phyloP scores from a whole-genome alignment of 2,113 vertebrate species.

The Holacanthus passer region DNA sequence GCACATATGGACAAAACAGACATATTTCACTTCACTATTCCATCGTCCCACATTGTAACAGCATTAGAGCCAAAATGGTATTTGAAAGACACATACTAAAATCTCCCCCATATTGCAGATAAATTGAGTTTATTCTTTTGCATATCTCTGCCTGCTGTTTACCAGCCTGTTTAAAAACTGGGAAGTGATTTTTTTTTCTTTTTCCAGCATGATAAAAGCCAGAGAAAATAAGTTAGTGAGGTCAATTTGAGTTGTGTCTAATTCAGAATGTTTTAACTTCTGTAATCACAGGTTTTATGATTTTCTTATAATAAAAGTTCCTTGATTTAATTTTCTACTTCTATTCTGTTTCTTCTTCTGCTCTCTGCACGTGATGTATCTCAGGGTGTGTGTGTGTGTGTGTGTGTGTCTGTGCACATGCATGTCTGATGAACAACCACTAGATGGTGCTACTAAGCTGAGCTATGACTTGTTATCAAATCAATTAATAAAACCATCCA shows the following conservation, averaged over 20 bases:
- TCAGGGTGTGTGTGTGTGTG: background rate
- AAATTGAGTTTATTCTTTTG: conserved; percentile 4
- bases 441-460: conserved; percentile 49
- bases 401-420: background rate
- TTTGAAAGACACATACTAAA: conserved; percentile 24
- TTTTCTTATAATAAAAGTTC: background rate
- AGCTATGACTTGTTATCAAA: background rate
- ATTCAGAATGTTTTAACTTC: background rate
- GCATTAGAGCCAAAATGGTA: conserved; percentile 12
- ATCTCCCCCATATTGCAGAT: conserved; percentile 24
- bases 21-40: conserved; percentile 13
- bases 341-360: background rate
- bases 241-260: background rate
- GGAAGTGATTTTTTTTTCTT: background rate
- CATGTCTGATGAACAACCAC: conserved; percentile 32
- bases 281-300: background rate
- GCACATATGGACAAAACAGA: conserved; percentile 35
- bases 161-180: background rate
- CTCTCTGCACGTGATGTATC: background rate
- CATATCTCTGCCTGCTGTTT: conserved; percentile 20
- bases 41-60: conserved; percentile 11
- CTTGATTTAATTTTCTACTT: background rate
- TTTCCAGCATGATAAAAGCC: background rate
- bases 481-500: background rate
- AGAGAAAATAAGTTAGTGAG: background rate